Evolutionary conservation across 2,888 invertebrate genomes (phyloP).

Genomic region (Xanthorhoe designata): DNA sequence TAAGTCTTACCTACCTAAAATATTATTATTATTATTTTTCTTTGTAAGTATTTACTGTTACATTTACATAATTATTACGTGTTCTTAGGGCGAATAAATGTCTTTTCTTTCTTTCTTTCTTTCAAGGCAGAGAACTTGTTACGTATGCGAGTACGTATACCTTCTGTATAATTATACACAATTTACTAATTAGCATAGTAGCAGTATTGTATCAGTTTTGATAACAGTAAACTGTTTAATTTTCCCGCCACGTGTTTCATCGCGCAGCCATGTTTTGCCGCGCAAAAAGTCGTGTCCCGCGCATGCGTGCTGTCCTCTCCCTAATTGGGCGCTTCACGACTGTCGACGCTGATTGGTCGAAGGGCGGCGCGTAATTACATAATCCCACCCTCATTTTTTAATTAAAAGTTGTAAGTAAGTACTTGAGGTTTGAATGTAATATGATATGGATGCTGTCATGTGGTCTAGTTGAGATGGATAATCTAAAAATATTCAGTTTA

Average conservation of each 20-base stretch:
- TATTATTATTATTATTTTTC: too few species aligned
- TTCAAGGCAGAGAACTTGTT: too few species aligned
- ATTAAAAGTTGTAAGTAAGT: conserved; percentile 66
- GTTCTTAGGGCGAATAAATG: too few species aligned
- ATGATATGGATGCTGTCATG: conserved; percentile 14
- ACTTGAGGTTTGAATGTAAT: conserved; percentile 41
- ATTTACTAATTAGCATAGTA: too few species aligned
- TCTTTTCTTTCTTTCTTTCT: too few species aligned
- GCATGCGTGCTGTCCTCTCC: conserved; percentile 62
- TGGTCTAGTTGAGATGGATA: conserved; percentile 10
- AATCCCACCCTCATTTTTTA: conserved; percentile 79
- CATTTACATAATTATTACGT: too few species aligned
- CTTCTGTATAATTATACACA: too few species aligned
- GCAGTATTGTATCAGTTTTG: background rate
- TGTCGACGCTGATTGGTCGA: conserved; percentile 70
- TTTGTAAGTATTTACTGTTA: too few species aligned
- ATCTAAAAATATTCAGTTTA: background rate
- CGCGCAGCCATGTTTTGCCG: conserved; percentile 61
- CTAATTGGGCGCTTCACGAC: conserved; percentile 74
- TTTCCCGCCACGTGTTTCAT: conserved; percentile 53
- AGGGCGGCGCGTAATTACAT: conserved; percentile 79
- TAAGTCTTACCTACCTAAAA: too few species aligned
- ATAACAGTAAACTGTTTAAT: conserved; percentile 33
- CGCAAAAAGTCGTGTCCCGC: conserved; percentile 66
- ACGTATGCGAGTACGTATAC: too few species aligned